Evolutionary conservation across 2,797 vertebrate genomes (phyloP).

Genomic region (Dipus sagitta): DNA sequence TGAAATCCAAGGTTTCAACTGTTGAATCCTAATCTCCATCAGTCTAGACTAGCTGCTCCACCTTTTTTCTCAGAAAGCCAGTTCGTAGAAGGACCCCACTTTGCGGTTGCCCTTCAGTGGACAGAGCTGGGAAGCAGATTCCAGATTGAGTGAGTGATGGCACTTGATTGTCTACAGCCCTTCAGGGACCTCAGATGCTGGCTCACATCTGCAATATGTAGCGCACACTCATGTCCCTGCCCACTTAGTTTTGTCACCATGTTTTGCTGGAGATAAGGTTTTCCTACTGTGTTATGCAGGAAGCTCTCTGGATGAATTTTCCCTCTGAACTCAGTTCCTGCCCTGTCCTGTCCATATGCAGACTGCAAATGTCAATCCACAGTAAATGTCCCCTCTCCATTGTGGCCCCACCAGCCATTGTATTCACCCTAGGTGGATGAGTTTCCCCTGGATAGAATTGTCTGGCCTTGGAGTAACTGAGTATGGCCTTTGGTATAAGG

Average conservation of each 20-base stretch:
- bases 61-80: background rate
- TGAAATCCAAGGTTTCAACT: background rate
- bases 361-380: too few relatives aligned
- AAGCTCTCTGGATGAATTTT: background rate
- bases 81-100: background rate
- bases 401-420: too few relatives aligned
- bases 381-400: background rate
- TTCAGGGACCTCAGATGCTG: background rate
- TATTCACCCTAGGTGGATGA: background rate
- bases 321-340: background rate
- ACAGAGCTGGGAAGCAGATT: background rate
- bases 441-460: background rate
- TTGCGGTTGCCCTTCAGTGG: too few relatives aligned
- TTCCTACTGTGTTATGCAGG: background rate
- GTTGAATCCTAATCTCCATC: background rate
- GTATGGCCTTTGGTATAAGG: too few relatives aligned
- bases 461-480: background rate
- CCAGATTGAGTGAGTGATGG: background rate
- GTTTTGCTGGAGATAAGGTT: background rate
- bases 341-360: background rate
- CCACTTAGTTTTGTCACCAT: rapidly evolving
- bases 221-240: rapidly evolving
- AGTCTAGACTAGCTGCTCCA: background rate
- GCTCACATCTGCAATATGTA: background rate
- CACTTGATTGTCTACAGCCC: background rate